Percentiles rank a stretch among this genome's conserved stretches.
These are phyloP conservation scores for Urocyon cinereoargenteus DNA, from an alignment of 2,797 vertebrate genomes.

Conservation along the genomic window DNA sequence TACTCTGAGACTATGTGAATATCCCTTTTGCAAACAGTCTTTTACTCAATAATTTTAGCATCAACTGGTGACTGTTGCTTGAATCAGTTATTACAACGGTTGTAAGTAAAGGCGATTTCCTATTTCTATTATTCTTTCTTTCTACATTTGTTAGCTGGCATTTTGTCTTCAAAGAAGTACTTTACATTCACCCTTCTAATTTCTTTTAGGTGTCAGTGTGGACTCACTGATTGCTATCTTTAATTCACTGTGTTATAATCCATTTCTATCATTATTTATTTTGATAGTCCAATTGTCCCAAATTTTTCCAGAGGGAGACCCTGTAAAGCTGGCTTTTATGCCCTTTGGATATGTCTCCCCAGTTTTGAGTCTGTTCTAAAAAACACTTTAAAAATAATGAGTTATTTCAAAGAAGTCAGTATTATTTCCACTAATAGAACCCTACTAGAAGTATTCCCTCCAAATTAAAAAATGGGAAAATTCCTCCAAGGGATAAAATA, in stretches of 20 bases:
- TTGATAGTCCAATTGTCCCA: background rate
- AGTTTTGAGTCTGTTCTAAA: background rate
- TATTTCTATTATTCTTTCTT: slow-evolving; percentile 1
- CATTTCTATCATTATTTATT: slow-evolving; percentile 7
- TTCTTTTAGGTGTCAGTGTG: background rate
- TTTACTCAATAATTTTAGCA: background rate
- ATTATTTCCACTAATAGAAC: background rate
- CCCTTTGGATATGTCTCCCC: background rate
- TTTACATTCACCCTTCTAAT: background rate
- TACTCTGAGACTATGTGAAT: slow-evolving; percentile 5
- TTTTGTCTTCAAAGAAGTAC: background rate
- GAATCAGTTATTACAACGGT: background rate
- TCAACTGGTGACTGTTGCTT: background rate
- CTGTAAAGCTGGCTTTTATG: background rate
- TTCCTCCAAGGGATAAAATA: background rate
- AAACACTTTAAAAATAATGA: slow-evolving; percentile 8
- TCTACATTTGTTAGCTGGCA: background rate
- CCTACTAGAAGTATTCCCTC: background rate
- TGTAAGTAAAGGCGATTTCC: slow-evolving; percentile 30
- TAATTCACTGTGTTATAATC: slow-evolving; percentile 3
- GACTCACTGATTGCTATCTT: background rate
- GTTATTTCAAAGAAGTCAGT: slow-evolving; percentile 35
- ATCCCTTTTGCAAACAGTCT: background rate
- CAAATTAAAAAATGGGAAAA: background rate
- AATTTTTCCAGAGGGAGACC: background rate